These are phyloP conservation scores for Ancistrus triradiatus DNA, from an alignment of 2,113 vertebrate species.

Conservation along the genomic window DNA sequence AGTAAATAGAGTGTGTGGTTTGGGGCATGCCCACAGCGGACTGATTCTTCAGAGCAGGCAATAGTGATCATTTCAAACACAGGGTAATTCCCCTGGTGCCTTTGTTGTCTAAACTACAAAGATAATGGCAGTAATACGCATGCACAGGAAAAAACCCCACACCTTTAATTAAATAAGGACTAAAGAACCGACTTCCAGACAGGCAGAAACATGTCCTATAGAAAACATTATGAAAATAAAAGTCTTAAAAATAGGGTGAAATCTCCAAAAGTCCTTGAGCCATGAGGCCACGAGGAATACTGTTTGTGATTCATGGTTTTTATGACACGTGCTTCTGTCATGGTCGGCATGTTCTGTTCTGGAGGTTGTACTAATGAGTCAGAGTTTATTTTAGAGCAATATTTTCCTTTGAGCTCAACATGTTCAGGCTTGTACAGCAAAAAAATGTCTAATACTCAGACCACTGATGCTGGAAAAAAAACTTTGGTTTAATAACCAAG, in stretches of 20 bases:
- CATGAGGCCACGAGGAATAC: too few species aligned
- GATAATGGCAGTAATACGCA: neutral
- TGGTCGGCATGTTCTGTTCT: neutral
- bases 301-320: neutral
- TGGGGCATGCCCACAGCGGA: too few species aligned
- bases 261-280: too few species aligned
- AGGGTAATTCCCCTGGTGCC: neutral
- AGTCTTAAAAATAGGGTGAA: too few species aligned
- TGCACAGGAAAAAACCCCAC: neutral
- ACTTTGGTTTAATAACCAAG: too few species aligned
- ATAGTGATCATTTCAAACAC: neutral
- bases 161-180: neutral
- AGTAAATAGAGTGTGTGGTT: neutral
- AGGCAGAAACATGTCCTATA: neutral
- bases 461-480: neutral
- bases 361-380: constrained; percentile 31
- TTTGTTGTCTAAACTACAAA: constrained; percentile 3
- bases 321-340: neutral
- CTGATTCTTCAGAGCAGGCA: too few species aligned
- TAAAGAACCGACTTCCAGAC: neutral
- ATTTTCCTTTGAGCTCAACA: constrained; percentile 44
- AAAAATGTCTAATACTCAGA: constrained; percentile 3
- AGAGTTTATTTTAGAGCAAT: constrained; percentile 36
- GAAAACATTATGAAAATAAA: too few species aligned
- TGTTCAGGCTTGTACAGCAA: constrained; percentile 47